These are phyloP conservation scores for Squalus acanthias DNA, from an alignment of 2,797 vertebrate genomes.

Conservation along the genomic window DNA sequence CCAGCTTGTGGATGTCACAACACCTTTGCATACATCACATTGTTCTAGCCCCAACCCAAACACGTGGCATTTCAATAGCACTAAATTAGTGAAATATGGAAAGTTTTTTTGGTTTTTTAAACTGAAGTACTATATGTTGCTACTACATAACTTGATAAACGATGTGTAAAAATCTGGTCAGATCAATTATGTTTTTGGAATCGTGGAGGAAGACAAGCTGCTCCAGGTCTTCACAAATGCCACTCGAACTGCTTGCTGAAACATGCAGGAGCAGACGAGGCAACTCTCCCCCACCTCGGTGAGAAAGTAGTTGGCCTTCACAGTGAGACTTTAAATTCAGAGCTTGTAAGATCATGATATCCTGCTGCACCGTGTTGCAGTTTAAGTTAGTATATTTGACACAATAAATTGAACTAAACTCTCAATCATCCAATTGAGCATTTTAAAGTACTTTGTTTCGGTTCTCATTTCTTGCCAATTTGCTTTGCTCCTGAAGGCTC, in stretches of 20 bases:
- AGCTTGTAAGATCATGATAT: background rate
- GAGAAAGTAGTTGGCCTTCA: background rate
- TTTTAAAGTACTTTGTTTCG: background rate
- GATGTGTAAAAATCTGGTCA: too few relatives aligned
- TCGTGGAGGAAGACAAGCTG: background rate
- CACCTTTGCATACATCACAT: background rate
- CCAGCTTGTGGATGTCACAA: background rate
- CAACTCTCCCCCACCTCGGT: background rate
- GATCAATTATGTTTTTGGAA: background rate
- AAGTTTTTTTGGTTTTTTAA: background rate
- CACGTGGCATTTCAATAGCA: background rate
- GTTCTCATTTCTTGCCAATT: background rate
- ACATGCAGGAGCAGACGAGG: background rate
- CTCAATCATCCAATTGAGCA: background rate
- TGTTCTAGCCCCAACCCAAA: background rate
- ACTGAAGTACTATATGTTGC: background rate
- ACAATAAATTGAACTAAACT: background rate
- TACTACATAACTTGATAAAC: background rate
- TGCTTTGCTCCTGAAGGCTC: background rate
- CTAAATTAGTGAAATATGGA: background rate
- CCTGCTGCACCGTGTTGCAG: background rate
- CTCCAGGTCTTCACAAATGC: background rate
- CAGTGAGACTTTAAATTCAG: background rate
- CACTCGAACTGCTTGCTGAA: background rate
- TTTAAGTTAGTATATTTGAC: background rate